These are phyloP conservation scores for Epizoanthus rinbou DNA, from an alignment of 92 coral and sea anemone genomes.

Conservation along the genomic window DNA sequence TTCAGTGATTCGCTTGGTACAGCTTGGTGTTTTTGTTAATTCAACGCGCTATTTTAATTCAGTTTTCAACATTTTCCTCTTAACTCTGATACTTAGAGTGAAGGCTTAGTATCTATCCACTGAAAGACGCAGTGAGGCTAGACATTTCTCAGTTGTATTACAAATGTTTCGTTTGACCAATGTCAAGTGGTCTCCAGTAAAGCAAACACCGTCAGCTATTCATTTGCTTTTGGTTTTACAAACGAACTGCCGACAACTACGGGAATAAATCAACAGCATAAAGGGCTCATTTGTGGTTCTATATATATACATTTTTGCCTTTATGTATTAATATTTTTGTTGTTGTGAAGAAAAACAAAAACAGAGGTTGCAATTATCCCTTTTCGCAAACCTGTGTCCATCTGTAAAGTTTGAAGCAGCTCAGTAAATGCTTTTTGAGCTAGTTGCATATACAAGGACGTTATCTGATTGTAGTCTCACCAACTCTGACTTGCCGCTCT, in stretches of 20 bases:
- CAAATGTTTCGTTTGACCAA: slow-evolving; percentile 24
- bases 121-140: slow-evolving; percentile 3
- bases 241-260: slow-evolving; percentile 48
- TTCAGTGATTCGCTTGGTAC: slow-evolving; percentile 24
- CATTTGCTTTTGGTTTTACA: slow-evolving; percentile 46
- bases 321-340: slow-evolving; percentile 4
- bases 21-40: slow-evolving; percentile 14
- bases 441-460: too few relatives aligned
- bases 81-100: background rate
- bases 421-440: background rate
- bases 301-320: slow-evolving; percentile 18
- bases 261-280: slow-evolving; percentile 36
- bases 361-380: background rate
- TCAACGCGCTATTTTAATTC: slow-evolving; percentile 18
- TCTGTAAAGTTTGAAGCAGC: slow-evolving; percentile 3
- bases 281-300: slow-evolving; percentile 5
- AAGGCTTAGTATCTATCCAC: background rate
- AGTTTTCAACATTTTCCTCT: slow-evolving; percentile 17
- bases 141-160: slow-evolving; percentile 22
- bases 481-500: too few relatives aligned
- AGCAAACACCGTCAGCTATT: slow-evolving; percentile 39
- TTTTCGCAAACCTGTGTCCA: background rate
- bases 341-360: slow-evolving; percentile 15
- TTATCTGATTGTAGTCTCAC: too few relatives aligned
- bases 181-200: slow-evolving; percentile 5